Evolutionary conservation across 2,888 invertebrate genomes (phyloP).

Genomic region (Clistopyga incitator): DNA sequence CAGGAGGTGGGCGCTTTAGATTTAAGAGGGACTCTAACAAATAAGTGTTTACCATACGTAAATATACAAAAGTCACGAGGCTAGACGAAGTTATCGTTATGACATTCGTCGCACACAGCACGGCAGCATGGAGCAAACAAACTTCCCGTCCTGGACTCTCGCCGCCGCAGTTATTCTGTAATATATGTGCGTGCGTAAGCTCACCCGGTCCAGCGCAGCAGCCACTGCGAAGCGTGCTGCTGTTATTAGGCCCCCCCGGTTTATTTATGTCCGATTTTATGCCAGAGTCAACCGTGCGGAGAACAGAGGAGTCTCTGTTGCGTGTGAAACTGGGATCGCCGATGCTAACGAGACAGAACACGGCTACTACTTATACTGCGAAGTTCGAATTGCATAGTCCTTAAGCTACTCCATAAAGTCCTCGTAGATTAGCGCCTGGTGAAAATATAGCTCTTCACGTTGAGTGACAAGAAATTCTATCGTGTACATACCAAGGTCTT

Average conservation of each 20-base stretch:
- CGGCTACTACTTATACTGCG: background rate
- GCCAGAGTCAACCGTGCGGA: constrained; percentile 65
- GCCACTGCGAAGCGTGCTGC: constrained; percentile 58
- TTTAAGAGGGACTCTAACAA: constrained; percentile 52
- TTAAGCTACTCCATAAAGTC: background rate
- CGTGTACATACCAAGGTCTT: background rate
- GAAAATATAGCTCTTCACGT: background rate
- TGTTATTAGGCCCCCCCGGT: constrained; percentile 69
- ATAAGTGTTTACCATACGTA: constrained; percentile 62
- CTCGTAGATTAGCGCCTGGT: background rate
- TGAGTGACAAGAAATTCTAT: background rate
- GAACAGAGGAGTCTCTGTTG: constrained; percentile 73
- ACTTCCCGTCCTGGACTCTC: constrained; percentile 63
- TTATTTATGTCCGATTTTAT: constrained; percentile 75
- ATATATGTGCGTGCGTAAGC: constrained; percentile 38
- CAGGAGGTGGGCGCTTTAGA: constrained; percentile 32
- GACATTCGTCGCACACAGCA: constrained; percentile 66
- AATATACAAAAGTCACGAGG: constrained; percentile 59
- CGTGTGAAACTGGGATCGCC: constrained; percentile 51
- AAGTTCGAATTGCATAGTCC: constrained; percentile 7
- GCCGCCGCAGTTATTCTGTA: constrained; percentile 63
- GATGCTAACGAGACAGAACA: constrained; percentile 25
- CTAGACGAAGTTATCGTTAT: constrained; percentile 69
- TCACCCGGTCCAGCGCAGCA: background rate
- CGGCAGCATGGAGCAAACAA: constrained; percentile 59